These are phyloP conservation scores for Gasterosteus aculeatus DNA, from an alignment of 2,113 vertebrate species.

Conservation along the genomic window DNA sequence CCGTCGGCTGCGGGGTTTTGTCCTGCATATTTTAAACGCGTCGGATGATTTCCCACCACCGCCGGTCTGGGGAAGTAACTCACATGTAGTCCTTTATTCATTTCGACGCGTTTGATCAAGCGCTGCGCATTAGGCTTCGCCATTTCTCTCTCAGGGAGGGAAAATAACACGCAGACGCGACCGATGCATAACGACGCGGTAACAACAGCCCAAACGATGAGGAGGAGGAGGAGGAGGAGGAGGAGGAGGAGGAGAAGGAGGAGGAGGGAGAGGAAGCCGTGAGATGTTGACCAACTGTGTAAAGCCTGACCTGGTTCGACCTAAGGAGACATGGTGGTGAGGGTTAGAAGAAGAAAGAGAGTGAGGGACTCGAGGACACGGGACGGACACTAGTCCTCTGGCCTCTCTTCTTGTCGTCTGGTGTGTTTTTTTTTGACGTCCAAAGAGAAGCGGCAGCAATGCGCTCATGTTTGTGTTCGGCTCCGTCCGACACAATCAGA, in stretches of 20 bases:
- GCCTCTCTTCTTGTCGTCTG: background rate
- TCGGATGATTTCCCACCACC: background rate
- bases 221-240: background rate
- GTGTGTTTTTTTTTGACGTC: too few relatives aligned
- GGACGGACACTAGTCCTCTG: background rate
- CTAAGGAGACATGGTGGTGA: background rate
- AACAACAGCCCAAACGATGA: background rate
- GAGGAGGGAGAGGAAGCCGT: background rate
- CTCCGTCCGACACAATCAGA: background rate
- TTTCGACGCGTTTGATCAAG: background rate
- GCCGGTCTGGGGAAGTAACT: background rate
- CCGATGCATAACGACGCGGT: background rate
- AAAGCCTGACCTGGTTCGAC: background rate
- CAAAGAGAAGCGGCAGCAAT: background rate
- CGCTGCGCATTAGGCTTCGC: background rate
- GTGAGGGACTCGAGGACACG: background rate
- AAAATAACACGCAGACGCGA: background rate
- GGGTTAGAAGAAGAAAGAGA: background rate
- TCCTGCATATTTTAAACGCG: background rate
- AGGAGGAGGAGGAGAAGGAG: background rate
- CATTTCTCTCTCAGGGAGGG: conserved; percentile 1
- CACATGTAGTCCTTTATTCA: background rate
- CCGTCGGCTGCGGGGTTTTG: background rate
- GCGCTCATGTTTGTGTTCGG: background rate
- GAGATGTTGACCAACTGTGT: too few relatives aligned